Evolutionary conservation across 2,797 vertebrate genomes (phyloP).

Genomic region (Podargus strigoides): DNA sequence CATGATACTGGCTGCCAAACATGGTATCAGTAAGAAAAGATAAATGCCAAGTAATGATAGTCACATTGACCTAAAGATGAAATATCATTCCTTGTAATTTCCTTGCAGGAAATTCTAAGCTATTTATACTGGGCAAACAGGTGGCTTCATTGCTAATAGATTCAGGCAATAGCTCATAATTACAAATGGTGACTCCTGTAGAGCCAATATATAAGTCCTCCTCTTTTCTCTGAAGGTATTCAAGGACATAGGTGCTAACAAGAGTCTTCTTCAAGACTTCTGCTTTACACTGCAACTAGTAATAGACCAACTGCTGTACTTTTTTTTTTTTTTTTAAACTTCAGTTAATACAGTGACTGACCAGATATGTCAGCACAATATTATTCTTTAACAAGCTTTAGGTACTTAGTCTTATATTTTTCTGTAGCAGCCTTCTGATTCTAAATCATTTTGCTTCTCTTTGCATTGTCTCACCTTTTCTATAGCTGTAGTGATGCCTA

Average conservation of each 20-base stretch:
- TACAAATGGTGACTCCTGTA: constrained; percentile 25
- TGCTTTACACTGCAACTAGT: not conserved
- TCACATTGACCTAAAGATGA: constrained; percentile 39
- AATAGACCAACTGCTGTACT: not conserved
- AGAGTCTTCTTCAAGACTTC: not conserved
- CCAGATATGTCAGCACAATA: not conserved
- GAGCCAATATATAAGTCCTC: not conserved
- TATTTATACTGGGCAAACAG: constrained; percentile 54
- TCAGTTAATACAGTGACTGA: not conserved
- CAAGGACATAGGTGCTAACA: constrained; percentile 15
- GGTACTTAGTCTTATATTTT: not conserved
- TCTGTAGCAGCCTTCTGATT: not conserved
- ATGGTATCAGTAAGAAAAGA: constrained; percentile 32
- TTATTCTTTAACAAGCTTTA: not conserved
- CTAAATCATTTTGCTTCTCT: not conserved
- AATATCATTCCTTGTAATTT: constrained; percentile 51
- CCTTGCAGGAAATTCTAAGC: constrained; percentile 42
- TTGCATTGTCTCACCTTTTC: not conserved
- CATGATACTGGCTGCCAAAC: constrained; percentile 22
- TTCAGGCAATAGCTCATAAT: constrained; percentile 30
- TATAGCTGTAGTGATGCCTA: not conserved
- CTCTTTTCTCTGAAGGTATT: not conserved
- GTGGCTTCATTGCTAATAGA: constrained; percentile 36
- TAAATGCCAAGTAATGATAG: constrained; percentile 42
- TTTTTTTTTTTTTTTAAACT: not conserved